phyloP scores from a whole-genome alignment of 2,888 invertebrate genomes.

The Nymphalis c-album region DNA sequence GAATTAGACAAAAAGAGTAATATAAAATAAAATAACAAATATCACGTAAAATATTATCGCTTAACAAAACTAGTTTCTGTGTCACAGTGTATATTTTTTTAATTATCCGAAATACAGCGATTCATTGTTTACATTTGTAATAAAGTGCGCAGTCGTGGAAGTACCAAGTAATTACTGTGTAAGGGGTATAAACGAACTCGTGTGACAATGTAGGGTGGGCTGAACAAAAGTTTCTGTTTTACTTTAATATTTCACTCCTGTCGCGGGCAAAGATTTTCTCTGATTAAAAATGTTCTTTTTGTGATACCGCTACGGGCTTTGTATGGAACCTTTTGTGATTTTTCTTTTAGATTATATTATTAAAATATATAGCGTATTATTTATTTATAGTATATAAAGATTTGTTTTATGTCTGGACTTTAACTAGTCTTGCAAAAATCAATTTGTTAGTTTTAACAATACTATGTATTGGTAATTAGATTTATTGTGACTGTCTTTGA shows the following conservation, averaged over 20 bases:
- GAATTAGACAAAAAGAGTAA: no score
- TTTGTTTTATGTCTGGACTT: no score
- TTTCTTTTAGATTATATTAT: conserved; percentile 26
- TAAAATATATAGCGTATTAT: conserved; percentile 12
- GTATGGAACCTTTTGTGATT: conserved; percentile 41
- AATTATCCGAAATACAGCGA: conserved; percentile 16
- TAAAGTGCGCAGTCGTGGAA: conserved; percentile 50
- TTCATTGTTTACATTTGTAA: conserved; percentile 22
- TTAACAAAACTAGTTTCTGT: not conserved
- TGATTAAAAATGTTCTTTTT: conserved; percentile 64
- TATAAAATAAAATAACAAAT: no score
- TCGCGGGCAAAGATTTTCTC: conserved; percentile 58
- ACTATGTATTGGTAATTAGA: no score
- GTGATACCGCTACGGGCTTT: conserved; percentile 42
- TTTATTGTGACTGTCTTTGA: no score
- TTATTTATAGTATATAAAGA: not conserved
- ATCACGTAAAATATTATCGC: no score
- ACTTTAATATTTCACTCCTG: conserved; percentile 74
- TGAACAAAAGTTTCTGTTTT: conserved; percentile 65
- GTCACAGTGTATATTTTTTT: not conserved
- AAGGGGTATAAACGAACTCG: conserved; percentile 44
- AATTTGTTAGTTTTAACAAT: no score
- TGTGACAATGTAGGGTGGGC: conserved; percentile 51
- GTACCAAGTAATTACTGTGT: conserved; percentile 64
- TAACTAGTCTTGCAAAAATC: no score